phyloP scores from a whole-genome alignment of 2,113 vertebrate species.

The Petaurus breviceps region DNA sequence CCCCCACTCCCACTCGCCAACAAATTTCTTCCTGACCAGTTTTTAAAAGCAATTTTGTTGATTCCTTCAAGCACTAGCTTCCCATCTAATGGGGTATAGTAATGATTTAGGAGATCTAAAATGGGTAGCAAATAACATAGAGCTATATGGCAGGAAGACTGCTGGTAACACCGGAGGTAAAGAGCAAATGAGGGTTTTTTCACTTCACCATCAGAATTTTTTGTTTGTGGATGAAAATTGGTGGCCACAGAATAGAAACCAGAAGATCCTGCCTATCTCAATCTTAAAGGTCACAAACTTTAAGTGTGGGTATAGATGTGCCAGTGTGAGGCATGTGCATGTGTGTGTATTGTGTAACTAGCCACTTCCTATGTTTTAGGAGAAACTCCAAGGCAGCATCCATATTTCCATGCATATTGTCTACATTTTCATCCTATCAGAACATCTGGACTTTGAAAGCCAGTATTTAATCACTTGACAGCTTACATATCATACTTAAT shows the following conservation, averaged over 20 bases:
- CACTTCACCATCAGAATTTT: not conserved
- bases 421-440: not conserved
- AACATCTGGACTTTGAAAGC: not conserved
- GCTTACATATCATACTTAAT: slow-evolving; percentile 26
- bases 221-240: slow-evolving; percentile 19
- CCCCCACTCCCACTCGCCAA: not conserved
- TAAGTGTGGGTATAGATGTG: not conserved
- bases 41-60: not conserved
- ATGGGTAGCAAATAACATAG: not conserved
- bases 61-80: not conserved
- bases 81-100: not conserved
- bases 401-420: not conserved
- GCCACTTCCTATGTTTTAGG: not conserved
- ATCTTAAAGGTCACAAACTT: not conserved
- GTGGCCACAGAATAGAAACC: not conserved
- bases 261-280: not conserved
- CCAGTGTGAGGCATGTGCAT: not conserved
- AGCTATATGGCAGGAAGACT: not conserved
- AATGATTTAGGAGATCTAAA: not conserved
- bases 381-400: not conserved
- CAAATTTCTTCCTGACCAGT: not conserved
- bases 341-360: not conserved
- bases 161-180: not conserved
- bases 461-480: not conserved
- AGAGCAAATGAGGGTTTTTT: not conserved